Evolutionary conservation across 2,797 vertebrate species (phyloP).

Genomic region (Argentina silus): DNA sequence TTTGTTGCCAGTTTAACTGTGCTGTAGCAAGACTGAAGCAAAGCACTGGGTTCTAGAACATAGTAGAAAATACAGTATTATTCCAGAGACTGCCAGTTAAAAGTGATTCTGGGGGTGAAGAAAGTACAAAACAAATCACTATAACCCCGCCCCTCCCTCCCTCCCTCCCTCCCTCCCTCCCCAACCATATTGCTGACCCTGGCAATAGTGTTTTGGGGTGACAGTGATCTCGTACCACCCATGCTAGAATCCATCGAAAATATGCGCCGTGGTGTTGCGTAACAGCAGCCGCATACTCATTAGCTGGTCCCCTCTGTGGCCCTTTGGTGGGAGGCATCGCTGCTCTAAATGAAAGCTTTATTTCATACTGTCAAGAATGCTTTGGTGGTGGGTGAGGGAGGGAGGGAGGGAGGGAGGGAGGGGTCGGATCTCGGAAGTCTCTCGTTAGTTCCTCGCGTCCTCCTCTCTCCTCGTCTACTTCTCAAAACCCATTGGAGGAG

Average conservation of each 20-base stretch:
- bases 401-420: slow-evolving; percentile 1
- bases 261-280: not conserved
- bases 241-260: slow-evolving; percentile 9
- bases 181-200: too few species aligned
- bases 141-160: too few species aligned
- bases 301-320: slow-evolving; percentile 9
- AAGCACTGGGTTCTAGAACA: not conserved
- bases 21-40: not conserved
- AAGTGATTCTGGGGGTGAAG: slow-evolving; percentile 71
- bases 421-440: not conserved
- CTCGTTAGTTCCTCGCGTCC: too few species aligned
- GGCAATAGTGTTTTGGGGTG: not conserved
- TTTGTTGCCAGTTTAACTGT: not conserved
- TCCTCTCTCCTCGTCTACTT: slow-evolving; percentile 11
- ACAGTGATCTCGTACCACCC: slow-evolving; percentile 27
- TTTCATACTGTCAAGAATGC: slow-evolving; percentile 48
- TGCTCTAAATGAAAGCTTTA: slow-evolving; percentile 52
- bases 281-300: slow-evolving; percentile 7
- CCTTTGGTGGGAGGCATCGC: slow-evolving; percentile 31
- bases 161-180: too few species aligned
- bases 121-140: too few species aligned
- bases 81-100: not conserved
- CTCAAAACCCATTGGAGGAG: too few species aligned
- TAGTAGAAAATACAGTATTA: not conserved
- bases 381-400: slow-evolving; percentile 19